Evolutionary conservation across 2,888 invertebrate species (phyloP).

Genomic region (Coleophora deauratella): DNA sequence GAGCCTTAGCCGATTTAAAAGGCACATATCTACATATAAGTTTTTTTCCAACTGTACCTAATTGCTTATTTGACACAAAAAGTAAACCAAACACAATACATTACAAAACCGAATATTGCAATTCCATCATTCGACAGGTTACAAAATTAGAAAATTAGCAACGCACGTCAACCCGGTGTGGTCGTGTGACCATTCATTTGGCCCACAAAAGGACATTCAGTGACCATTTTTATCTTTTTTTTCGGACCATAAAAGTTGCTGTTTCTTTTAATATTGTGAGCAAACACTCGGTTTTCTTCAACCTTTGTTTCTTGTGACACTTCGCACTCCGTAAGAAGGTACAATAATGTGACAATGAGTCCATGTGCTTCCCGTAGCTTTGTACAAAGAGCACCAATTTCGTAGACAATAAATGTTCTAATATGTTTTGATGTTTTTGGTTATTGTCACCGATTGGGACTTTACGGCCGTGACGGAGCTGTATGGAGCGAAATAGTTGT

Average conservation of each 20-base stretch:
- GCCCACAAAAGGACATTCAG: constrained; percentile 32
- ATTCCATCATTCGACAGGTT: constrained; percentile 15
- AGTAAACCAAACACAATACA: constrained; percentile 5
- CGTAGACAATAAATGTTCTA: constrained; percentile 54
- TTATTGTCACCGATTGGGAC: constrained; percentile 50
- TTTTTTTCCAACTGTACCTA: no score
- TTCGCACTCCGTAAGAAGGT: constrained; percentile 26
- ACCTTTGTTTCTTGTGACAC: constrained; percentile 31
- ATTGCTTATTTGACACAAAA: no score
- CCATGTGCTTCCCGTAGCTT: constrained; percentile 53
- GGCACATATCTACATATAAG: no score
- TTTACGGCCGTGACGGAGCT: constrained; percentile 52
- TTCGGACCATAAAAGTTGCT: constrained; percentile 26
- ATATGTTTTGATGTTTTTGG: constrained; percentile 69
- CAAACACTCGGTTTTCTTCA: constrained; percentile 34
- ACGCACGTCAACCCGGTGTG: constrained; percentile 60
- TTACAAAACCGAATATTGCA: constrained; percentile 11
- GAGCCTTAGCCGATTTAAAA: no score
- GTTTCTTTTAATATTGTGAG: constrained; percentile 40
- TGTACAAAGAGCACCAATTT: constrained; percentile 57
- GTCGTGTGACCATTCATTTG: constrained; percentile 49
- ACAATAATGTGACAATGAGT: constrained; percentile 32
- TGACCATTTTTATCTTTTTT: constrained; percentile 18
- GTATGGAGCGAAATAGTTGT: constrained; percentile 24
- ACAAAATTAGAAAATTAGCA: constrained; percentile 60